A percentile compares a stretch with the other conserved stretches of the same genome.
Conservation (phyloP, 2,113 vertebrate genomes). For the Centrocercus urophasianus region DNA sequence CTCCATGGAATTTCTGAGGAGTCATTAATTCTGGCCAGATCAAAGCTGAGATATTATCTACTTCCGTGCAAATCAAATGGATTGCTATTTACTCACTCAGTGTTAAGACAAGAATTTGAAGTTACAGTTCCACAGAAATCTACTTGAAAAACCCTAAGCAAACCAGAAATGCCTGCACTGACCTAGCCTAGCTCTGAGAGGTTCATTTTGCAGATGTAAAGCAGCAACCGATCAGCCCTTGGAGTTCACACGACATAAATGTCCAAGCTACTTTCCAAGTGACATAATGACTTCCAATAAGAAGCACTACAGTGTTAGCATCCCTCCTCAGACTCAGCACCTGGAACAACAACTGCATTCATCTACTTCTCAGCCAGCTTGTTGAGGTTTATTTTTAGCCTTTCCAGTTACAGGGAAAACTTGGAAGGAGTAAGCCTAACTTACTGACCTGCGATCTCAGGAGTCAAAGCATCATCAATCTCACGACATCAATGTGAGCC, state of each 20-base stretch:
- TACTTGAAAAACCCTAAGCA: neutral
- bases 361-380: conserved; percentile 2
- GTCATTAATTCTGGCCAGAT: neutral
- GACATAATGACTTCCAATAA: neutral
- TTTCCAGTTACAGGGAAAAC: neutral
- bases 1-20: conserved; percentile 30
- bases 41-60: conserved; percentile 29
- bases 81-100: neutral
- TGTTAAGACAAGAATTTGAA: neutral
- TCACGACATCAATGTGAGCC: neutral
- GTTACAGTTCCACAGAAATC: neutral
- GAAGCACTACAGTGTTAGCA: neutral
- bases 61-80: neutral
- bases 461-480: neutral
- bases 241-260: neutral
- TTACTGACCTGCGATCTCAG: neutral
- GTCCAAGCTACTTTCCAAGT: conserved; percentile 5
- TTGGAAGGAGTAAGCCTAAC: neutral
- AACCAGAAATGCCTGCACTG: neutral
- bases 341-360: neutral
- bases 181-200: neutral
- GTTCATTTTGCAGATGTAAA: neutral
- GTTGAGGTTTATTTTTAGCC: neutral
- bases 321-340: neutral
- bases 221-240: neutral